Conservation (phyloP, 2,797 vertebrate species). For the Acipenser transmontanus region DNA sequence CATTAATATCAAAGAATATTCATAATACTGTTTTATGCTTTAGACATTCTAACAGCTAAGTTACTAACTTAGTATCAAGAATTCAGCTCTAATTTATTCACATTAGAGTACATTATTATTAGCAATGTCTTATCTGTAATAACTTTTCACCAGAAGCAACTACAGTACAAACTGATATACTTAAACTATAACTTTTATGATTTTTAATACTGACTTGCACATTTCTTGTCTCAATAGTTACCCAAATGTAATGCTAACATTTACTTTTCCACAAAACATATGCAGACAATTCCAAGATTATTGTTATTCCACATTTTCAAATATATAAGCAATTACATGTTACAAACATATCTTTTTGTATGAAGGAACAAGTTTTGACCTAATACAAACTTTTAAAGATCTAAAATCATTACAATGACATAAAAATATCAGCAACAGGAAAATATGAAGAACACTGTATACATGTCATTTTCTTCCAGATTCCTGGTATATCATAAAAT, state of each 20-base stretch:
- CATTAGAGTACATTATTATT: constrained; percentile 54
- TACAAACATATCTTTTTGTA: constrained; percentile 68
- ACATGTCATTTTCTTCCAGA: constrained; percentile 20
- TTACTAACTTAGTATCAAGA: constrained; percentile 66
- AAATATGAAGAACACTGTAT: constrained; percentile 41
- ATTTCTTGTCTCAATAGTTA: constrained; percentile 55
- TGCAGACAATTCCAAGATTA: constrained; percentile 60
- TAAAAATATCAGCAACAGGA: constrained; percentile 63
- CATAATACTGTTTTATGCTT: constrained; percentile 48
- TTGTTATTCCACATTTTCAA: constrained; percentile 70
- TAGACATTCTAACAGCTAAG: constrained; percentile 67
- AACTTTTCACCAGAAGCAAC: constrained; percentile 68
- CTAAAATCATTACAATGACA: constrained; percentile 64
- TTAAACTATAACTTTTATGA: constrained; percentile 54
- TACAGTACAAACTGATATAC: constrained; percentile 63
- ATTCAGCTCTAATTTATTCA: constrained; percentile 46
- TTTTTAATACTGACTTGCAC: constrained; percentile 57
- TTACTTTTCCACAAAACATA: constrained; percentile 60
- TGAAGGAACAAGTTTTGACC: constrained; percentile 60
- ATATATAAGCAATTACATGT: constrained; percentile 78
- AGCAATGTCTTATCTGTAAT: constrained; percentile 51
- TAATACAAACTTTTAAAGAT: constrained; percentile 48
- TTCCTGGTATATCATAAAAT: constrained; percentile 28
- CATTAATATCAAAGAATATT: constrained; percentile 48
- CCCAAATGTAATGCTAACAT: constrained; percentile 58